phyloP scores from a whole-genome alignment of 2,888 invertebrate species.

The Metalampra italica region DNA sequence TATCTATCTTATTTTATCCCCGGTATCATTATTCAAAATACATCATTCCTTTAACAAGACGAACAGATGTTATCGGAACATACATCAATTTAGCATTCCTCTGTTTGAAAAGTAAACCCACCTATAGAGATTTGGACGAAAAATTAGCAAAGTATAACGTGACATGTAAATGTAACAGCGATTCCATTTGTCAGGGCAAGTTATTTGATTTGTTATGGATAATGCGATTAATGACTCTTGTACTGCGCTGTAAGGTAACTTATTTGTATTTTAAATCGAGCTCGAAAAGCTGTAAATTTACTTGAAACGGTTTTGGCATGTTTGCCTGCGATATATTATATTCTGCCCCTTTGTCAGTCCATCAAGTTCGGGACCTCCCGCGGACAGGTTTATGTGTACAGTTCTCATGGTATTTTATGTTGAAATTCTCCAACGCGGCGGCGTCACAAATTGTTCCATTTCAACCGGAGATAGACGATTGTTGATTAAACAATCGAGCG shows the following conservation, averaged over 20 bases:
- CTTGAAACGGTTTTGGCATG: constrained; percentile 17
- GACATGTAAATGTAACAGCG: too few species aligned
- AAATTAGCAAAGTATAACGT: too few species aligned
- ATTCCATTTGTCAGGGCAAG: too few species aligned
- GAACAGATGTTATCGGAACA: constrained; percentile 1
- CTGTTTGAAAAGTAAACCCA: too few species aligned
- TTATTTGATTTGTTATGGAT: too few species aligned
- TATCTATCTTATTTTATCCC: constrained; percentile 30
- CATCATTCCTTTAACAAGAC: constrained; percentile 7
- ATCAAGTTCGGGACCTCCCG: constrained; percentile 37
- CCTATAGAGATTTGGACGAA: too few species aligned
- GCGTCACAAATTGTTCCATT: constrained; percentile 45
- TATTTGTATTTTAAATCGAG: constrained; percentile 26
- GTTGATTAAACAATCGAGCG: constrained; percentile 67
- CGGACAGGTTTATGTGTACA: constrained; percentile 17
- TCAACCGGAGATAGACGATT: constrained; percentile 35
- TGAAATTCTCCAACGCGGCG: constrained; percentile 35
- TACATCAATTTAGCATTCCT: too few species aligned
- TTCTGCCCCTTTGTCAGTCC: constrained; percentile 26
- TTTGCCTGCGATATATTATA: constrained; percentile 33
- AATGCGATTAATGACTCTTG: too few species aligned
- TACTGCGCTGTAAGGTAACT: too few species aligned
- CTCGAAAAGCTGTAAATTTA: constrained; percentile 23
- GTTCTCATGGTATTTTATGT: constrained; percentile 46
- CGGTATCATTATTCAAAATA: constrained; percentile 10